A percentile compares a stretch with the other conserved stretches of the same genome.
These are phyloP conservation scores for Poeciliopsis gracilis DNA, from an alignment of 2,797 vertebrate species.

Conservation along the genomic window DNA sequence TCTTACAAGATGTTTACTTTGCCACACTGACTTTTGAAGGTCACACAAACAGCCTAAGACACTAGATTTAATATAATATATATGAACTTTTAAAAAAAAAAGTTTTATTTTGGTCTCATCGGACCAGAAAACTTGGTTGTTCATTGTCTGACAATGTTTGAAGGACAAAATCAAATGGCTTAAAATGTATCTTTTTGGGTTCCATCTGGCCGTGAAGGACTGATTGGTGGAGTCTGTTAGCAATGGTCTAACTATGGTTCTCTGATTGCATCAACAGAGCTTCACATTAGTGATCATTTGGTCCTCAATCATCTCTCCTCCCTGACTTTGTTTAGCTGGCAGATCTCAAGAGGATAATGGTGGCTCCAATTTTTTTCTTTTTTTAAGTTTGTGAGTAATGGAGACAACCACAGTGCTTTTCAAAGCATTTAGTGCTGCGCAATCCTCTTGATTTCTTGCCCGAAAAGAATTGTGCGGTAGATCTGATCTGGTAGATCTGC, in stretches of 20 bases:
- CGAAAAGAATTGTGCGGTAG: neutral
- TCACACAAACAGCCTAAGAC: neutral
- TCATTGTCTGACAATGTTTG: neutral
- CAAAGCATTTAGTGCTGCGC: neutral
- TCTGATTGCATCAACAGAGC: neutral
- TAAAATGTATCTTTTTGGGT: neutral
- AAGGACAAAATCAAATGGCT: neutral
- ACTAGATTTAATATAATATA: neutral
- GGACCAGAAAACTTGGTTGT: neutral
- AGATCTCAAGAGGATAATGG: neutral
- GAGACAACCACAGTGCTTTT: neutral
- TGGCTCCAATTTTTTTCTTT: neutral
- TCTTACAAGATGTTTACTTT: constrained; percentile 1
- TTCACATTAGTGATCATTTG: neutral
- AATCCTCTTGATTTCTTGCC: neutral
- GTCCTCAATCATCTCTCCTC: neutral
- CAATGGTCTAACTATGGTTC: neutral
- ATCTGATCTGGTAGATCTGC: neutral
- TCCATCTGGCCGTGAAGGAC: neutral
- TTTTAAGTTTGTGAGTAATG: neutral
- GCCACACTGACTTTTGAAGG: neutral
- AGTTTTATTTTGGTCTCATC: neutral
- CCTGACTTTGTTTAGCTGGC: neutral
- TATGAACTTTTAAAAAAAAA: neutral
- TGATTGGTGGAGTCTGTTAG: neutral